Conservation (phyloP, 1,140 invertebrate species). For the Papilio helenus region DNA sequence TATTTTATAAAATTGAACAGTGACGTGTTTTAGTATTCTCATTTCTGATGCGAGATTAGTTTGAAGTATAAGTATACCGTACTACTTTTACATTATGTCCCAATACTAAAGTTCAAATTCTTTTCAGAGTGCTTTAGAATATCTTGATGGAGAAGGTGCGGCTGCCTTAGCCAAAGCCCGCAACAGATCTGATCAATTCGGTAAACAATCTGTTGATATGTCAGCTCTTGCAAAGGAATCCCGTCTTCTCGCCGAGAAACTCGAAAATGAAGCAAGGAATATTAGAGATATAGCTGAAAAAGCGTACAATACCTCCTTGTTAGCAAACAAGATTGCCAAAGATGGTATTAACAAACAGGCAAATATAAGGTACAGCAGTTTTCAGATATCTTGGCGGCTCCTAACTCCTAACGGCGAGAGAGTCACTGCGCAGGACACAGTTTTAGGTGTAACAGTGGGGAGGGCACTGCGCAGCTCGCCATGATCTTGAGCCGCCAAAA, state of each 20-base stretch:
- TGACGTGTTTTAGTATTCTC: neutral
- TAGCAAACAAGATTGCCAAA: constrained; percentile 91
- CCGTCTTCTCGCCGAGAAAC: constrained; percentile 89
- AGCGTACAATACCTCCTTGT: constrained; percentile 91
- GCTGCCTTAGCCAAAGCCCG: constrained; percentile 90
- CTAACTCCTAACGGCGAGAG: too few species aligned
- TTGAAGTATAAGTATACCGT: neutral
- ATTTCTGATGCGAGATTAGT: neutral
- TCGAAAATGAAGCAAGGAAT: constrained; percentile 89
- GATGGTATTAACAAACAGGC: constrained; percentile 91
- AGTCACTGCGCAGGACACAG: too few species aligned
- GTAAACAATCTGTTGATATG: constrained; percentile 95
- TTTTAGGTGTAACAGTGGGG: too few species aligned
- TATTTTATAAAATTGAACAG: neutral
- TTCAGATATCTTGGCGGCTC: too few species aligned
- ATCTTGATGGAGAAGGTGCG: constrained; percentile 91
- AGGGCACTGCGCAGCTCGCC: too few species aligned
- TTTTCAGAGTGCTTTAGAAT: constrained; percentile 86
- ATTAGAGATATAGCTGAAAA: constrained; percentile 90
- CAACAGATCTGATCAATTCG: constrained; percentile 92
- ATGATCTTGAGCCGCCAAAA: too few species aligned
- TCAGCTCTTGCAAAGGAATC: constrained; percentile 95
- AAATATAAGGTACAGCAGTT: constrained; percentile 85
- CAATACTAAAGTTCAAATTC: constrained; percentile 7
- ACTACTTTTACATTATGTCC: neutral